These are phyloP conservation scores for Drosophila kikkawai DNA, from an alignment of 1,140 invertebrate genomes.

Conservation along the genomic window DNA sequence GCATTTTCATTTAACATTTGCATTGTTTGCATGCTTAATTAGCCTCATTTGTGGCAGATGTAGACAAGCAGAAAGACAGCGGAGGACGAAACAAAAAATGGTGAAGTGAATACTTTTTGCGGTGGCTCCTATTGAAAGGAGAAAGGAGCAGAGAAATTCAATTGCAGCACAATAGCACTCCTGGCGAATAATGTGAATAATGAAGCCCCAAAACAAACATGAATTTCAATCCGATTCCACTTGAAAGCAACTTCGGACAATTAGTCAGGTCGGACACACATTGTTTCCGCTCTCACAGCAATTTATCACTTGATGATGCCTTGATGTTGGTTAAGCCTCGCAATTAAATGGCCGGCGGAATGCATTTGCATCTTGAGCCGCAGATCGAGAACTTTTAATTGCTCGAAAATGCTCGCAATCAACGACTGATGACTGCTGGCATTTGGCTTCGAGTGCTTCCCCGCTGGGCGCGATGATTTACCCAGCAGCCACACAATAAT, in stretches of 20 bases:
- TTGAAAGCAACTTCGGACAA: constrained; percentile 8
- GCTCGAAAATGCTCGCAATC: constrained; percentile 44
- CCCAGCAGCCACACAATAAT: neutral
- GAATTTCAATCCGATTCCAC: constrained; percentile 9
- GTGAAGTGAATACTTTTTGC: constrained; percentile 15
- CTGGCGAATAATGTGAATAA: constrained; percentile 1
- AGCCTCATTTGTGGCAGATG: constrained; percentile 48
- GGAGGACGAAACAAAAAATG: constrained; percentile 1
- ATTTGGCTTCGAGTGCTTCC: constrained; percentile 17
- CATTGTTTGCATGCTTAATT: constrained; percentile 65
- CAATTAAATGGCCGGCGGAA: constrained; percentile 29
- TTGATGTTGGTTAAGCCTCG: constrained; percentile 31
- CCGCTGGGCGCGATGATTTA: constrained; percentile 31
- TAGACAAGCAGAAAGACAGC: constrained; percentile 2
- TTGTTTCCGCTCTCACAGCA: constrained; percentile 35
- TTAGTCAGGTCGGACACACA: constrained; percentile 15
- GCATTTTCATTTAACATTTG: constrained; percentile 52
- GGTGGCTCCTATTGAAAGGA: neutral
- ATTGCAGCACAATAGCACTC: constrained; percentile 1
- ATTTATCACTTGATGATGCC: constrained; percentile 28
- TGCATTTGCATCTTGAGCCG: constrained; percentile 47
- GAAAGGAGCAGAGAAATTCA: neutral
- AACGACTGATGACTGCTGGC: constrained; percentile 33
- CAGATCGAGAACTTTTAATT: constrained; percentile 49
- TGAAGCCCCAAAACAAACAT: constrained; percentile 12